Evolutionary conservation across 2,113 vertebrate genomes (phyloP).

Genomic region (Choloepus hoffmanni): DNA sequence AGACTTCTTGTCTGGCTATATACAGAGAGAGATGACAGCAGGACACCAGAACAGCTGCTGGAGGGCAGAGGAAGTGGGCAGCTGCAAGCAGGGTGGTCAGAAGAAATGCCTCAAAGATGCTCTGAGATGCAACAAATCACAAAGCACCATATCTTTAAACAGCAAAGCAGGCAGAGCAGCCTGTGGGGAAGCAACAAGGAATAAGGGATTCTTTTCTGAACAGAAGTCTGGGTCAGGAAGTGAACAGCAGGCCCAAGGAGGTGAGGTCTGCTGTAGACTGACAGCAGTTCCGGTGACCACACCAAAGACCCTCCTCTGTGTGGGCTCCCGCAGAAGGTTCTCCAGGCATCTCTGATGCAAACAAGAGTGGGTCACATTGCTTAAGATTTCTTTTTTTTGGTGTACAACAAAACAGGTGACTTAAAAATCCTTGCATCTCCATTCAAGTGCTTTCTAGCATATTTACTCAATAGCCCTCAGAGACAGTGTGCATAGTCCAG

Average conservation of each 20-base stretch:
- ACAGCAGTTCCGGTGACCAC: background rate
- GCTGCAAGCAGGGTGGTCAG: slow-evolving; percentile 51
- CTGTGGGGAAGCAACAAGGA: background rate
- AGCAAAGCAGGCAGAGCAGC: background rate
- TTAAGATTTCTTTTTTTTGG: background rate
- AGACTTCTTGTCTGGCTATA: slow-evolving; percentile 24
- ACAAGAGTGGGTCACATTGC: background rate
- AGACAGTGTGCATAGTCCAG: background rate
- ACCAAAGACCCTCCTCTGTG: background rate
- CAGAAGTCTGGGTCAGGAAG: slow-evolving; percentile 39
- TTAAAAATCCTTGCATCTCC: background rate
- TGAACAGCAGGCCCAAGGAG: background rate
- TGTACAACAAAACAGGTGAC: background rate
- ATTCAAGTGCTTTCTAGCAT: background rate
- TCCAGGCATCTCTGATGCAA: background rate
- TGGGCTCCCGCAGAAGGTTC: background rate
- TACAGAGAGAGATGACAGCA: background rate
- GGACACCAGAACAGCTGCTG: slow-evolving; percentile 28
- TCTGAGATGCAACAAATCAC: slow-evolving; percentile 18
- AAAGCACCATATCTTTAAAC: background rate
- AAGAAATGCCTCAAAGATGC: slow-evolving; percentile 36
- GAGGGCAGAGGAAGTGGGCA: slow-evolving; percentile 16
- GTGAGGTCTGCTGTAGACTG: background rate
- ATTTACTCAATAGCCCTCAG: accelerated
- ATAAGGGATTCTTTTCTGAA: background rate